Evolutionary conservation across 2,888 invertebrate species (phyloP), one percentile per base, ranked within the genome.

Genomic region (Thereva nobilitata): DNA sequence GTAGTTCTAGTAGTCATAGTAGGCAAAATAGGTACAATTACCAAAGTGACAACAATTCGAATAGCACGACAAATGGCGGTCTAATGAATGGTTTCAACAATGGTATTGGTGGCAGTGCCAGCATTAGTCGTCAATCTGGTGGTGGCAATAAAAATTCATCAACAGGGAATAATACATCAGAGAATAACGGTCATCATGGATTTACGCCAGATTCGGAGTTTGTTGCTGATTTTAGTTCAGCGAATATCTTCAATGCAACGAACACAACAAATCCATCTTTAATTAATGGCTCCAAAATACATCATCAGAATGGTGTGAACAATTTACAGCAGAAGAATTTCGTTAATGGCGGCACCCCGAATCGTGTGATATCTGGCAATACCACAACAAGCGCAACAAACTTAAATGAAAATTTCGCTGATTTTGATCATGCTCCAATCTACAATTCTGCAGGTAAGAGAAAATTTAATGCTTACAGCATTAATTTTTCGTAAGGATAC

Each of bases 381-480:
- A 23, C 23, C 23, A 23, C 45, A 52, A 9, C 50, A 12, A 12
- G 42, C 38, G 44, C 66, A 67, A 42, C 67, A 66, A 64, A 71
- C 71, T 50, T 73, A 71, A 79, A 74, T 9, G 83, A 83, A 72
- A 84, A 84, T 70, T 89, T 89, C 78, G 89, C 90, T 64, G 86
- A 89, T 80, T 89, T 89, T 75, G 89, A 89, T 74, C 87, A 89
- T 79, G 89, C 89, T 76, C 86, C 87, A 70, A 86, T 87, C 72
- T 89, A 87, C 75, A 85, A 84, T 78, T 84, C 84, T 70, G 79
- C 79, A 73, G 81, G 83, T 83, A 76, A 82, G 81, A 79, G 68
- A 23, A 38, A 2, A 10, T 38, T 8, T 40, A 41, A 42, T 42
- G 35, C 4, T 6, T 47, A 4, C 35, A 55, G 37, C 6, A 35